Evolutionary conservation across 2,888 invertebrate species (phyloP).

Genomic region (Torymus aiolomorphi): DNA sequence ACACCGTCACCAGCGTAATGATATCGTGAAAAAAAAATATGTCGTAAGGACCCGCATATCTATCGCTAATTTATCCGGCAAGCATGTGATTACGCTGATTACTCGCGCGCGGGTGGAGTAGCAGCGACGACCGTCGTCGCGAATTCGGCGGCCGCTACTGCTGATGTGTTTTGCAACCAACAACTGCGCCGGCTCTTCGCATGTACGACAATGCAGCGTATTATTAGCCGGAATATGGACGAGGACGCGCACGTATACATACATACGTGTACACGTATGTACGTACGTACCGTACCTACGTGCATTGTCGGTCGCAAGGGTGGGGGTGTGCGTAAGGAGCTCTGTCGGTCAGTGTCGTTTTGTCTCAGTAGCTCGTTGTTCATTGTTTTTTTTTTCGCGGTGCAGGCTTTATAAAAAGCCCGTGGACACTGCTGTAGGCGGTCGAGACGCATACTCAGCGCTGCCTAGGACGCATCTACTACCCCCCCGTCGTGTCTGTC

Average conservation of each 20-base stretch:
- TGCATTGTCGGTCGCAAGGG: too few species aligned
- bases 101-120: background rate
- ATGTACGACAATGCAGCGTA: slow-evolving; percentile 32
- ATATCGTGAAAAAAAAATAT: slow-evolving; percentile 11
- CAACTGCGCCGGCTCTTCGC: slow-evolving; percentile 9
- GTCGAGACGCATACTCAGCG: too few species aligned
- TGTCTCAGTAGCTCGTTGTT: background rate
- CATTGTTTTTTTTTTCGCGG: background rate
- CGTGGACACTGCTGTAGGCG: too few species aligned
- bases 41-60: slow-evolving; percentile 32
- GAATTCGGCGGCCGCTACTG: background rate
- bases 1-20: too few species aligned
- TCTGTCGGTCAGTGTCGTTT: background rate
- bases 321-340: slow-evolving; percentile 3
- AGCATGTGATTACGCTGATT: slow-evolving; percentile 34
- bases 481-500: slow-evolving; percentile 31
- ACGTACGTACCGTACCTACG: too few species aligned
- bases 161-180: slow-evolving; percentile 29
- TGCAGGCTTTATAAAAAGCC: slow-evolving; percentile 50
- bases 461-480: background rate
- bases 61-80: background rate
- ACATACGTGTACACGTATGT: too few species aligned
- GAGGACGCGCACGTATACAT: slow-evolving; percentile 4
- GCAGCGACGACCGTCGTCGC: background rate
- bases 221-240: slow-evolving; percentile 40